Evolutionary conservation across 1,140 invertebrate genomes (phyloP).

Genomic region (Drosophila varians): DNA sequence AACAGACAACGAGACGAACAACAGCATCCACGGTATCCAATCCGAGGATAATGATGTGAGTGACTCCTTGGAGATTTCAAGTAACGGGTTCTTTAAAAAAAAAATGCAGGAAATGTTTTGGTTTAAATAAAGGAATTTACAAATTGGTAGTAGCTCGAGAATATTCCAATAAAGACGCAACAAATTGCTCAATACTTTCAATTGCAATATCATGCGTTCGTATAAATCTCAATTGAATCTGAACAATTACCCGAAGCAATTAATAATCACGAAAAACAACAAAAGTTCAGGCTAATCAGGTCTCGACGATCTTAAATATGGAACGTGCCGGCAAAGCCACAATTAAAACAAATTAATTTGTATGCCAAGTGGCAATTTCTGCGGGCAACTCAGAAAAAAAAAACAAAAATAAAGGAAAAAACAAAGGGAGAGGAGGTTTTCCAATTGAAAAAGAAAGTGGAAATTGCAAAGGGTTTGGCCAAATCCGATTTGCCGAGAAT

Average conservation of each 20-base stretch:
- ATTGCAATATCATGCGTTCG: conserved; percentile 23
- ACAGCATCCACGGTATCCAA: conserved; percentile 18
- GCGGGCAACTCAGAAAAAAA: conserved; percentile 20
- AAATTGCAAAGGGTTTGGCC: not conserved
- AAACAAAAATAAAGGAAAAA: not conserved
- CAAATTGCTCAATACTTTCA: conserved; percentile 56
- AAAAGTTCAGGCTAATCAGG: conserved; percentile 54
- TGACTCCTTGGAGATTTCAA: conserved; percentile 19
- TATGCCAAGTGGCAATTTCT: conserved; percentile 55
- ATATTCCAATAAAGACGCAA: conserved; percentile 38
- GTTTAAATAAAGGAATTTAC: not conserved
- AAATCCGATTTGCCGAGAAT: not conserved
- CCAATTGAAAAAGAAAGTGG: conserved; percentile 7
- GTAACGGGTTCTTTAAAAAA: conserved; percentile 18
- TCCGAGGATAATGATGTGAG: conserved; percentile 45
- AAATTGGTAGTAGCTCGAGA: not conserved
- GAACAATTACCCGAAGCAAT: conserved; percentile 73
- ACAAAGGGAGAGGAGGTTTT: conserved; percentile 2
- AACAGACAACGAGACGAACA: not conserved
- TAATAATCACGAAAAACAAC: conserved; percentile 64
- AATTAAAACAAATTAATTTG: conserved; percentile 70
- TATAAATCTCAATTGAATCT: conserved; percentile 77
- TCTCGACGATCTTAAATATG: conserved; percentile 43
- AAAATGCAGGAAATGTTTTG: not conserved
- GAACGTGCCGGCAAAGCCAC: conserved; percentile 53